phyloP scores from a whole-genome alignment of 1,140 invertebrate species.

The Diploscapter pachys region DNA sequence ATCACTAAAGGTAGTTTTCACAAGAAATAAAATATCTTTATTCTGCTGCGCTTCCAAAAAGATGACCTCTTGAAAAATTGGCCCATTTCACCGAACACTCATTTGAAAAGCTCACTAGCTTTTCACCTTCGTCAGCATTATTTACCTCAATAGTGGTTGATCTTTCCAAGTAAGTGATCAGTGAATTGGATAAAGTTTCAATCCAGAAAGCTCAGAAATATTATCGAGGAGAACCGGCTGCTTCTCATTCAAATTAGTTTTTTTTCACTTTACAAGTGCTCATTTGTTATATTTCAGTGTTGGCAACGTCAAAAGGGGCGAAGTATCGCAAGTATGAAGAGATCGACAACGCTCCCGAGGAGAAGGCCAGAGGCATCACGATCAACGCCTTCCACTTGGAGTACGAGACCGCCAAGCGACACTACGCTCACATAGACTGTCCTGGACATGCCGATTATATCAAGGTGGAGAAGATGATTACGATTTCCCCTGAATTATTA shows the following conservation, averaged over 20 bases:
- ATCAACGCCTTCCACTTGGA: constrained; percentile 92
- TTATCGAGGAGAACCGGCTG: too few species aligned
- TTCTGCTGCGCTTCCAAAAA: neutral
- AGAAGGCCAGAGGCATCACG: constrained; percentile 88
- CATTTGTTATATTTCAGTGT: constrained; percentile 39
- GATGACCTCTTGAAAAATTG: too few species aligned
- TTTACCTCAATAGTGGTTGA: too few species aligned
- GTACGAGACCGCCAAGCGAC: constrained; percentile 77
- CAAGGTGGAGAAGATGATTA: constrained; percentile 49
- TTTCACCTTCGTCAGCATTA: too few species aligned
- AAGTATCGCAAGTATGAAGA: constrained; percentile 80
- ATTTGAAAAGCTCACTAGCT: too few species aligned
- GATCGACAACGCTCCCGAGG: constrained; percentile 92
- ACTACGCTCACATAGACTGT: constrained; percentile 93
- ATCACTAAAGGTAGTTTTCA: constrained; percentile 75
- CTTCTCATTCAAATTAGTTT: constrained; percentile 14
- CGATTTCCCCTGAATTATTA: too few species aligned
- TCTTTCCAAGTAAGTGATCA: too few species aligned
- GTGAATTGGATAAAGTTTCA: too few species aligned
- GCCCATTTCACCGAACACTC: too few species aligned
- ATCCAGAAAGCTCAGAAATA: too few species aligned
- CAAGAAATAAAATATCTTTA: constrained; percentile 2
- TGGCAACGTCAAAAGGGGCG: constrained; percentile 69
- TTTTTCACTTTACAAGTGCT: neutral
- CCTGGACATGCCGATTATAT: constrained; percentile 90